Evolutionary conservation across 1,140 invertebrate species (phyloP).

Genomic region (Papilio machaon): DNA sequence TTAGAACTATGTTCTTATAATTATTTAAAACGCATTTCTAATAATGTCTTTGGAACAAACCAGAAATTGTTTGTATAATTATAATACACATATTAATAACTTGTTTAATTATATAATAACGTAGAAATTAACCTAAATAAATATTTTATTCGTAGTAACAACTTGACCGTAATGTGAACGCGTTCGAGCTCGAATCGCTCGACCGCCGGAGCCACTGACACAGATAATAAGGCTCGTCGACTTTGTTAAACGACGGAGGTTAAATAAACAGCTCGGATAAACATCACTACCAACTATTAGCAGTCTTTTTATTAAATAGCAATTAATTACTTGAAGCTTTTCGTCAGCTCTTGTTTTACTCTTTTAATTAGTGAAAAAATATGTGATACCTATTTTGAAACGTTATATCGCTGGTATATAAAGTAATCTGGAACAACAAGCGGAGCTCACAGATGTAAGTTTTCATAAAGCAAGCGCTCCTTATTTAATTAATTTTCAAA

Average conservation of each 20-base stretch:
- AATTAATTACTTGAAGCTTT: neutral
- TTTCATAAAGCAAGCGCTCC: neutral
- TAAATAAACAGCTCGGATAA: neutral
- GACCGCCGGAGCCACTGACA: neutral
- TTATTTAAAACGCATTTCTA: too few relatives aligned
- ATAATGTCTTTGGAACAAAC: too few relatives aligned
- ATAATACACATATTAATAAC: neutral
- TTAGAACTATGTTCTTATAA: too few relatives aligned
- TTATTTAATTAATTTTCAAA: slow-evolving; percentile 18
- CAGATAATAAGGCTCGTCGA: neutral
- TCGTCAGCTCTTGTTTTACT: neutral
- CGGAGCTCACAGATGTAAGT: neutral
- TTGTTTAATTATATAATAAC: slow-evolving; percentile 10
- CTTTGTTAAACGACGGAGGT: neutral
- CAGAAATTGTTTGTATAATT: too few relatives aligned
- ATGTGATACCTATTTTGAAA: neutral
- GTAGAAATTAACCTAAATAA: neutral
- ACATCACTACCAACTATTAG: neutral
- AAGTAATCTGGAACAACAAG: slow-evolving; percentile 4
- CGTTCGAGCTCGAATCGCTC: neutral
- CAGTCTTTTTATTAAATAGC: neutral
- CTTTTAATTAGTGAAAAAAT: slow-evolving; percentile 3
- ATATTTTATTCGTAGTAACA: neutral
- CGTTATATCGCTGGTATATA: neutral
- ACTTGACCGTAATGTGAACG: neutral